phyloP scores from a whole-genome alignment of 2,113 vertebrate species.

The Clinocottus analis region DNA sequence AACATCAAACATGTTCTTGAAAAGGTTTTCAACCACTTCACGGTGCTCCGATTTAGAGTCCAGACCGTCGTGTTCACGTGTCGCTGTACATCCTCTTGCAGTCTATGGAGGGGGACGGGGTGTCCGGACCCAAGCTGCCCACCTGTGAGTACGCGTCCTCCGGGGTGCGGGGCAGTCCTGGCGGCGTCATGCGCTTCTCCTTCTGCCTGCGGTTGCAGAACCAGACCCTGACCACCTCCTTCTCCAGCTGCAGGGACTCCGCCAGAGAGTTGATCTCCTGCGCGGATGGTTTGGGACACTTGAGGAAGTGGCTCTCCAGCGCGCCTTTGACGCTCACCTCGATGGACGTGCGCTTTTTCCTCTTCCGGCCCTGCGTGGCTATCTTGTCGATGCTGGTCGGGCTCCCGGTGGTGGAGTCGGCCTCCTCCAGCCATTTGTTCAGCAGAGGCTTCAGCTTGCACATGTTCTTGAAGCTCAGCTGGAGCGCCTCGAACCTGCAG shows the following conservation, averaged over 20 bases:
- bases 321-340: conserved; percentile 95
- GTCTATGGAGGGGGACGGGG: conserved; percentile 93
- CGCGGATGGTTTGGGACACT: conserved; percentile 96
- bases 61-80: conserved; percentile 72
- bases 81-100: conserved; percentile 98
- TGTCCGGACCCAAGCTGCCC: conserved; percentile 94
- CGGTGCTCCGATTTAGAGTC: not conserved
- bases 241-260: conserved; percentile 92
- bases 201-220: conserved; percentile 99
- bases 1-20: conserved; percentile 25
- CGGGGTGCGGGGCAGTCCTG: conserved; percentile 93
- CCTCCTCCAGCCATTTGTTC: conserved; percentile 96
- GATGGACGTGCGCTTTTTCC: conserved; percentile 96
- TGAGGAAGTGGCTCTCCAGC: conserved; percentile 95
- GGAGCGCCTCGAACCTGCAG: conserved; percentile 90
- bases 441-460: conserved; percentile 90
- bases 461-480: conserved; percentile 93
- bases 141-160: conserved; percentile 97
- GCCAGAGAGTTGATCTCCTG: conserved; percentile 95
- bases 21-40: conserved; percentile 17
- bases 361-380: conserved; percentile 91
- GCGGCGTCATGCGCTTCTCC: conserved; percentile 98
- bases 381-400: conserved; percentile 95
- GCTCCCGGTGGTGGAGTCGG: conserved; percentile 91
- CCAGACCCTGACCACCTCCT: conserved; percentile 97